phyloP scores from a whole-genome alignment of 1,140 invertebrate species.

The Grapholita molesta region DNA sequence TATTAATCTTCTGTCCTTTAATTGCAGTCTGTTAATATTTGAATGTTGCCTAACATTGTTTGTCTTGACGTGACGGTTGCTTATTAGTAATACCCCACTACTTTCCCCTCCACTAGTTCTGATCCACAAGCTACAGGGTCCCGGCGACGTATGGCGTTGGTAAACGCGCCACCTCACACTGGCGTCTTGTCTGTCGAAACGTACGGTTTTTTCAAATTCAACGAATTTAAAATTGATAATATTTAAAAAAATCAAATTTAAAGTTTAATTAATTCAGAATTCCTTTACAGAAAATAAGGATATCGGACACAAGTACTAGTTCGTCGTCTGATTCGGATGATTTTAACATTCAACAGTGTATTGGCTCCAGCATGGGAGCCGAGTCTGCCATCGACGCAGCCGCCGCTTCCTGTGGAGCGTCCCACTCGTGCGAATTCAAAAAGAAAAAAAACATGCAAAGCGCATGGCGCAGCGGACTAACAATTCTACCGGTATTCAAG shows the following conservation, averaged over 20 bases:
- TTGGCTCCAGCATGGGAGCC: not conserved
- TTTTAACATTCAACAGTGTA: not conserved
- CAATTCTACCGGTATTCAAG: not conserved
- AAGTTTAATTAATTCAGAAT: not conserved
- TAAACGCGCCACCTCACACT: not conserved
- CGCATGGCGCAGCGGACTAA: not conserved
- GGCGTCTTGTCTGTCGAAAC: not conserved
- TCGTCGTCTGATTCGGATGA: not conserved
- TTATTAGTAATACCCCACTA: too few species aligned
- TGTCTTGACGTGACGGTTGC: too few species aligned
- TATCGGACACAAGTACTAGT: not conserved
- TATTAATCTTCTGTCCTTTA: too few species aligned
- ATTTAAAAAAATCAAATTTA: not conserved
- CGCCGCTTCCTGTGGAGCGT: too few species aligned
- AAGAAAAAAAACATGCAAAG: not conserved
- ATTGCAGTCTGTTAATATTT: too few species aligned
- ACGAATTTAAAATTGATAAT: not conserved
- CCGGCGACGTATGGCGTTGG: too few species aligned
- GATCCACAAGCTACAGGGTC: too few species aligned
- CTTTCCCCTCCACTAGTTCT: too few species aligned
- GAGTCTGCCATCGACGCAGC: too few species aligned
- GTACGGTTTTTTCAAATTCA: not conserved
- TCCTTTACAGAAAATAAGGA: not conserved
- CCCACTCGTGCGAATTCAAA: not conserved
- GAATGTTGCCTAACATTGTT: too few species aligned